phyloP scores from a whole-genome alignment of 2,888 invertebrate genomes.

The Sisyra nigra region DNA sequence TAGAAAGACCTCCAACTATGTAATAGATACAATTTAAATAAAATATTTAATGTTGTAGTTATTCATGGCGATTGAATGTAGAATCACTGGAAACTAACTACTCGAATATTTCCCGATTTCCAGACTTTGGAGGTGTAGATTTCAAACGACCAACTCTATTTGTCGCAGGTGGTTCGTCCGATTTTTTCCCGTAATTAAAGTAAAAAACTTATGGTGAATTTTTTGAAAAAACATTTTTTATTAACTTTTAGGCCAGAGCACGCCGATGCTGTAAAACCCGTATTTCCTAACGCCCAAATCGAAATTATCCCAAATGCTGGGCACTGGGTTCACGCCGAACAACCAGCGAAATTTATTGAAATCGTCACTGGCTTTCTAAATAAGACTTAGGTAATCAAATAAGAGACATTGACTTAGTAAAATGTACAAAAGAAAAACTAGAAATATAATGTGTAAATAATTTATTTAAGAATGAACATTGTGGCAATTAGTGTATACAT shows the following conservation, averaged over 20 bases:
- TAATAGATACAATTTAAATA: not conserved
- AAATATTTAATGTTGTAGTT: conserved; percentile 21
- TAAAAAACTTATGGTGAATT: too few relatives aligned
- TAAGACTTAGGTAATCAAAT: not conserved
- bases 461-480: not conserved
- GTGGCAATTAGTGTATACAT: not conserved
- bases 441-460: too few relatives aligned
- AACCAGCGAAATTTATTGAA: conserved; percentile 59
- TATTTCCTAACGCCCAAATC: conserved; percentile 59
- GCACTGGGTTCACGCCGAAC: conserved; percentile 89
- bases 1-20: conserved; percentile 1
- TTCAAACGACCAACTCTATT: conserved; percentile 64
- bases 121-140: conserved; percentile 25
- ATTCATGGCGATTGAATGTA: conserved; percentile 70
- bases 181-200: conserved; percentile 54
- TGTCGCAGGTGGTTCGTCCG: conserved; percentile 68
- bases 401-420: too few relatives aligned
- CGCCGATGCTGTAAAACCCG: conserved; percentile 41
- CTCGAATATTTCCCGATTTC: conserved; percentile 46
- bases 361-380: not conserved
- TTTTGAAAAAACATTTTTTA: conserved; percentile 12
- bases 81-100: conserved; percentile 46
- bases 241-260: conserved; percentile 30
- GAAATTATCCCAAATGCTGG: conserved; percentile 64
- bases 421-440: too few relatives aligned